Evolutionary conservation across 2,113 vertebrate genomes (phyloP), one percentile per base, ranked within the genome.

Genomic region (Chloebia gouldiae): DNA sequence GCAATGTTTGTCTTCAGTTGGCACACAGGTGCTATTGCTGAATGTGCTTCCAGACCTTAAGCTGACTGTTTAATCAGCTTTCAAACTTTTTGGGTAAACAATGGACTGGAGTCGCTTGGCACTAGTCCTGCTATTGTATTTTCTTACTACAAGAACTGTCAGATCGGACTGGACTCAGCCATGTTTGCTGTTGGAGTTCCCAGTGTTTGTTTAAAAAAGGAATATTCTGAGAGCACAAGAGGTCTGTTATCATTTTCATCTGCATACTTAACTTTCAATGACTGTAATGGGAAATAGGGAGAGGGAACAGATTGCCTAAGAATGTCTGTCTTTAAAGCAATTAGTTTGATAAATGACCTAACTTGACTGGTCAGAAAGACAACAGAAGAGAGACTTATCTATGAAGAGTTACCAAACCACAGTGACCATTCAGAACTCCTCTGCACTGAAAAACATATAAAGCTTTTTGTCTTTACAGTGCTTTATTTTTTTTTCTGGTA

Each of bases 241-340:
- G 76, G 57, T 75, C 89, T 95, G 72, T 96, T 96, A 93, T 95
- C 90, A 27, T 90, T 96, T 96, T 96, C 92, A 93, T 96, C 92
- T 90, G 90, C 92, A 75, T 83, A 86, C 95, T 93, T 92, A 96
- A 92, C 95, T 96, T 96, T 81, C 92, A 95, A 81, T 90, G 94
- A 76, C 90, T 39, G 88, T 94, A 96, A 94, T 95, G 94, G 95
- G 95, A 96, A 96, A 83, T 90, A 86, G 0, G 0, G 90, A 93
- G 92, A 84, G 93, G 94, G 95, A 97, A 93, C 96, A 97, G 95
- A 97, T 92, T 96, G 92, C 94, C 82, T 94, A 94, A 96, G 96
- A 96, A 97, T 96, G 92, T 90, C 76, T 93, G 94, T 93, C 95
- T 97, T 93, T 95, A 84, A 87, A 96, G 64, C 86, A 95, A 86